These are phyloP conservation scores for Stichopus horrens DNA, from an alignment of 53 echinoderm and acorn worm species.

Conservation along the genomic window DNA sequence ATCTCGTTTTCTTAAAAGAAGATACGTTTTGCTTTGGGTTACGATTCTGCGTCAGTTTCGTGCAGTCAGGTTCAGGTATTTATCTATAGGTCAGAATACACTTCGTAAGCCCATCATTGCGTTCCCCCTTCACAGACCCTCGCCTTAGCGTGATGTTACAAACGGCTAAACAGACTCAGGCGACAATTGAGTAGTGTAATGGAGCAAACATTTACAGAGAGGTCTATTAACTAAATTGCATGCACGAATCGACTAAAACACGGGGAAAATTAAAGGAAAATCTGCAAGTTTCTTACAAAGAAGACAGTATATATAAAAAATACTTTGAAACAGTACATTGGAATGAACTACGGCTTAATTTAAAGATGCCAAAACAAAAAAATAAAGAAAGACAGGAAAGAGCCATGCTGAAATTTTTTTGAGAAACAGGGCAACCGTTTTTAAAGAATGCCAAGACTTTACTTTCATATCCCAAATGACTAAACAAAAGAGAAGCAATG, in stretches of 20 bases:
- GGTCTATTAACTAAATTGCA: conserved; percentile 38
- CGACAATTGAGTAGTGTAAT: conserved; percentile 37
- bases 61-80: conserved; percentile 7
- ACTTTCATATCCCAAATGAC: too few relatives aligned
- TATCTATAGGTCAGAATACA: conserved; percentile 18
- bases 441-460: too few relatives aligned
- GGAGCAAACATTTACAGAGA: conserved; percentile 21
- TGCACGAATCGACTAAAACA: conserved; percentile 8
- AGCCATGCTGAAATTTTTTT: too few relatives aligned
- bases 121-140: conserved; percentile 25
- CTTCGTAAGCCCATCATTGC: not conserved
- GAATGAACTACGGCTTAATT: not conserved
- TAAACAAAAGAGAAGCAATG: too few relatives aligned
- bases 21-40: conserved; percentile 15
- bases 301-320: not conserved
- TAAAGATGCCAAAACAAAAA: not conserved
- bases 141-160: conserved; percentile 21
- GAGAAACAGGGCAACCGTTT: too few relatives aligned
- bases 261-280: not conserved
- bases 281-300: not conserved
- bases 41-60: conserved; percentile 6
- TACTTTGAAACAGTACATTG: not conserved
- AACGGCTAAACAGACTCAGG: conserved; percentile 23
- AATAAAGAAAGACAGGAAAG: too few relatives aligned
- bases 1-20: conserved; percentile 22